Evolutionary conservation across 2,113 vertebrate genomes (phyloP).

Genomic region (Phocoena sinus): DNA sequence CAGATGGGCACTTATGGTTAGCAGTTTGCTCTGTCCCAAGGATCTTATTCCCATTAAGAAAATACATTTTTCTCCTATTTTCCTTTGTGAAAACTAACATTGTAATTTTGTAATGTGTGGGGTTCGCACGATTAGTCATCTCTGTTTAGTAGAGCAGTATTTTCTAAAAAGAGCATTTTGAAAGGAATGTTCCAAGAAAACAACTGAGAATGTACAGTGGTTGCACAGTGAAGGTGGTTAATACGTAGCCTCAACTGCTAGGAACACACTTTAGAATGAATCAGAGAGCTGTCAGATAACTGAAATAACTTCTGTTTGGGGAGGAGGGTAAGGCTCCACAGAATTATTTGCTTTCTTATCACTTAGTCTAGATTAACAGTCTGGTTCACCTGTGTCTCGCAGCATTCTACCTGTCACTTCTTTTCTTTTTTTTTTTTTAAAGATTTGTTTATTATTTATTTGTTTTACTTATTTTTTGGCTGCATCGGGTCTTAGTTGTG

Average conservation of each 20-base stretch:
- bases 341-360: neutral
- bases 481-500: no score
- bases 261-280: neutral
- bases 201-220: neutral
- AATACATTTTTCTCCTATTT: neutral
- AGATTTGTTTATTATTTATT: no score
- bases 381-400: neutral
- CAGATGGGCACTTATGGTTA: neutral
- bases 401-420: neutral
- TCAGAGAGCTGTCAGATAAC: neutral
- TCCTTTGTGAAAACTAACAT: neutral
- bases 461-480: no score
- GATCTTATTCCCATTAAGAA: neutral
- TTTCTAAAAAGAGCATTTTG: neutral
- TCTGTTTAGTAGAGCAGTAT: neutral
- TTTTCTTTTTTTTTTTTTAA: neutral
- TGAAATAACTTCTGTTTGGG: neutral
- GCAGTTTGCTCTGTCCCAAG: neutral
- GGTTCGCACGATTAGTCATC: neutral
- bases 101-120: neutral
- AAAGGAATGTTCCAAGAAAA: neutral
- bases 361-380: neutral
- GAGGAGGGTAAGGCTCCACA: neutral
- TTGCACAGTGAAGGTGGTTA: neutral
- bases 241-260: neutral